These are phyloP conservation scores for Anser cygnoides DNA, from an alignment of 2,113 vertebrate species.

Conservation along the genomic window DNA sequence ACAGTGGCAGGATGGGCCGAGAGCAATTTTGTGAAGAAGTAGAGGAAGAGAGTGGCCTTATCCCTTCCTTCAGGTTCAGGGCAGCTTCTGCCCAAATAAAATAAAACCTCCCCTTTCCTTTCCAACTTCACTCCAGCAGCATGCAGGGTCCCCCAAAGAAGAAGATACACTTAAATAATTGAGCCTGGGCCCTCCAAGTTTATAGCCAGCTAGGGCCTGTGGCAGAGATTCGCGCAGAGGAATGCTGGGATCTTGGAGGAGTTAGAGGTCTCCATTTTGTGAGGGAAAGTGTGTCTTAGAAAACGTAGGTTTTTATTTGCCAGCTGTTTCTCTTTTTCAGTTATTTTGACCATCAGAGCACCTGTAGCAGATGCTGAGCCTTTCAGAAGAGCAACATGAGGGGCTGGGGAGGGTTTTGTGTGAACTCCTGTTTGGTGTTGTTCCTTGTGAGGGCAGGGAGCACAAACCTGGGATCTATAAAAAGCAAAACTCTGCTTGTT, in stretches of 20 bases:
- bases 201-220: not conserved
- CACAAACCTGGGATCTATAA: not conserved
- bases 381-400: not conserved
- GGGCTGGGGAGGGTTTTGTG: not conserved
- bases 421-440: not conserved
- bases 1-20: not conserved
- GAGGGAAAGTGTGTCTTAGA: not conserved
- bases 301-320: not conserved
- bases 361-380: not conserved
- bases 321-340: not conserved
- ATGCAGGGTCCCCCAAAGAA: fast-evolving
- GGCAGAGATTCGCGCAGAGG: not conserved
- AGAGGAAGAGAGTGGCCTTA: fast-evolving
- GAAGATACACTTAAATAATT: fast-evolving
- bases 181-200: not conserved
- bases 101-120: not conserved
- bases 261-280: not conserved
- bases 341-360: not conserved
- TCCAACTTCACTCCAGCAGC: not conserved
- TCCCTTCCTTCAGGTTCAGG: not conserved
- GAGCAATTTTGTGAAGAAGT: not conserved
- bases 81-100: fast-evolving
- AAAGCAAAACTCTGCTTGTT: not conserved
- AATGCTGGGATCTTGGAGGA: not conserved
- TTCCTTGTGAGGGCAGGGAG: fast-evolving